phyloP scores from a whole-genome alignment of 2,797 vertebrate species.

The Chelon labrosus region DNA sequence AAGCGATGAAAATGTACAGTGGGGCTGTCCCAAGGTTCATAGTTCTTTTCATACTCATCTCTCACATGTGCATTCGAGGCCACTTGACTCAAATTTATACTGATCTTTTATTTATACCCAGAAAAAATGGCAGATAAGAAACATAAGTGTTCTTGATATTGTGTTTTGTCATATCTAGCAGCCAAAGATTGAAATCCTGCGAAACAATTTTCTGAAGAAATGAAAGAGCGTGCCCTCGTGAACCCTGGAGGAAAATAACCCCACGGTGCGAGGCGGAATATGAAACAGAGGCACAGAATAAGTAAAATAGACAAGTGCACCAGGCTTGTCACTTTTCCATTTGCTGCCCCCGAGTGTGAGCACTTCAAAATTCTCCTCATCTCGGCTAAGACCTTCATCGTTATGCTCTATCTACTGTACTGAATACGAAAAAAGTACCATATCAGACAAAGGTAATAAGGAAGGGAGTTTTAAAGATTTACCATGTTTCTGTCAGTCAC shows the following conservation, averaged over 20 bases:
- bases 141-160: constrained; percentile 99
- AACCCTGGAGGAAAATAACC: constrained; percentile 97
- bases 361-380: constrained; percentile 85
- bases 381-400: constrained; percentile 82
- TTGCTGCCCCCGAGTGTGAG: constrained; percentile 86
- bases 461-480: constrained; percentile 66
- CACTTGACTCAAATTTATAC: constrained; percentile 95
- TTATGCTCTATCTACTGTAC: constrained; percentile 85
- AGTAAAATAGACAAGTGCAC: constrained; percentile 96
- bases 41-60: constrained; percentile 84
- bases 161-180: constrained; percentile 98
- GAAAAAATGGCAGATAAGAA: constrained; percentile 99
- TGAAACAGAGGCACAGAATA: constrained; percentile 92
- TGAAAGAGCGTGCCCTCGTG: constrained; percentile 98
- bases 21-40: constrained; percentile 80
- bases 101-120: constrained; percentile 99
- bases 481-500: constrained; percentile 73
- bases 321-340: constrained; percentile 95
- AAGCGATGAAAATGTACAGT: constrained; percentile 80
- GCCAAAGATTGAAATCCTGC: constrained; percentile 99
- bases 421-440: constrained; percentile 81
- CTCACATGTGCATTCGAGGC: constrained; percentile 84
- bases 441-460: constrained; percentile 81
- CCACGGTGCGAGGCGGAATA: constrained; percentile 92
- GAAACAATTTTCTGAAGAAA: constrained; percentile 99